A percentile compares a stretch with the other conserved stretches of the same genome.
phyloP scores from a whole-genome alignment of 1,140 invertebrate genomes.

The Apis laboriosa region DNA sequence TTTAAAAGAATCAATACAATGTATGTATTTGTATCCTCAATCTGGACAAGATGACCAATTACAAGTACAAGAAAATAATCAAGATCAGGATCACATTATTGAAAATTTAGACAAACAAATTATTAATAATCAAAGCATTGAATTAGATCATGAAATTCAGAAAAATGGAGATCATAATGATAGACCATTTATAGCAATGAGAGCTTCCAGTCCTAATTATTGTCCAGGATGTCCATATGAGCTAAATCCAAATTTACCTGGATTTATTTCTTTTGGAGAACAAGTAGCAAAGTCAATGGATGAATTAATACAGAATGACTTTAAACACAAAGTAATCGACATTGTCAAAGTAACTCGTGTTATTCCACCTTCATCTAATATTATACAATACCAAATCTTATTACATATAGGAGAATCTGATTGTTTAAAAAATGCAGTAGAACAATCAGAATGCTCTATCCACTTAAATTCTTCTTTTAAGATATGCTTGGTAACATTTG shows the following conservation, averaged over 20 bases:
- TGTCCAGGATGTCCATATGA: constrained; percentile 78
- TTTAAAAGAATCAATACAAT: constrained; percentile 70
- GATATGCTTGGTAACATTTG: constrained; percentile 72
- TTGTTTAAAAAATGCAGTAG: constrained; percentile 70
- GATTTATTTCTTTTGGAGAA: constrained; percentile 67
- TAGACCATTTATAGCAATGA: constrained; percentile 74
- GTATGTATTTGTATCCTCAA: constrained; percentile 69
- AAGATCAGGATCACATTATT: constrained; percentile 60
- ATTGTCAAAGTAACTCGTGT: constrained; percentile 72
- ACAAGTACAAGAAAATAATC: constrained; percentile 54
- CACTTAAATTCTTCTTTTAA: constrained; percentile 67
- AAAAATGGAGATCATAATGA: constrained; percentile 68
- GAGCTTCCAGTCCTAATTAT: constrained; percentile 67
- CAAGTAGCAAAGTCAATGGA: constrained; percentile 72
- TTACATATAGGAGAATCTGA: constrained; percentile 75
- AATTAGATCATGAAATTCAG: constrained; percentile 74
- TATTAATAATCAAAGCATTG: constrained; percentile 64
- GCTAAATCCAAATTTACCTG: constrained; percentile 74
- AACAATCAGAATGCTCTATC: constrained; percentile 71
- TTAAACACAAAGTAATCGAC: constrained; percentile 73
- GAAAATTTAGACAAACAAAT: constrained; percentile 71
- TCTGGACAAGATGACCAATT: constrained; percentile 50
- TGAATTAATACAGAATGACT: constrained; percentile 68
- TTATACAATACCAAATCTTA: constrained; percentile 74
- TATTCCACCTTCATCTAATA: constrained; percentile 71